Base-by-base conservation (phyloP, 2,888 invertebrate genomes). In the Ditula angustiorana region DNA sequence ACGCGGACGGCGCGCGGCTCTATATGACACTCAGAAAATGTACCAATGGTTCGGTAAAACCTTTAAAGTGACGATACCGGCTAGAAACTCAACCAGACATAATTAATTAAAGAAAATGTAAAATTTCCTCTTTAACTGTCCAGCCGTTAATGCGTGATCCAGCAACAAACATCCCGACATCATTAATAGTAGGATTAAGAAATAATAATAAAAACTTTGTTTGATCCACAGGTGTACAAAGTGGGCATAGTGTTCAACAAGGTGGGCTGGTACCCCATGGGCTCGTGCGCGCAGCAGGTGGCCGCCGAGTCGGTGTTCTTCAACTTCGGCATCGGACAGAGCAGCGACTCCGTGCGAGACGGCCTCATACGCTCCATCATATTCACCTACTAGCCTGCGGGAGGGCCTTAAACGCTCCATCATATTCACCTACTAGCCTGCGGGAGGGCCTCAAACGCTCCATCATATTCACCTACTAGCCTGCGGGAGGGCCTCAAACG, bases 171-270 rank as follows among this genome's bases (percentile, higher is more conserved):
- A n/a, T n/a, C n/a, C n/a, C n/a, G n/a, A n/a, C n/a, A n/a, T n/a
- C n/a, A n/a, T n/a, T n/a, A n/a, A n/a, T n/a, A n/a, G n/a, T n/a
- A n/a, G n/a, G n/a, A n/a, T n/a, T n/a, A n/a, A n/a, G n/a, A n/a
- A n/a, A n/a, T n/a, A n/a, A n/a, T n/a, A n/a, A n/a, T n/a, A n/a
- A n/a, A n/a, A n/a, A n/a, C n/a, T n/a, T n/a, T n/a, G n/a, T n/a
- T 21, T 53, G 5, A 46, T 69, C 76, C 79, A 59, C 85, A 96
- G 95, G 94, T 95, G 60, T 97, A 97, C 85, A 96, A 96, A 83
- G 95, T 97, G 72, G 96, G 96, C 55, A 96, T 97, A 24, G 96
- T 96, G 46, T 95, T 97, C 87, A 96, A 97, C 87, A 96, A 96
- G 81, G 93, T 94, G 68, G 97, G 97, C 11, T 96, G 96, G 94